phyloP scores from a whole-genome alignment of 2,888 invertebrate genomes.

The Gortyna flavago region DNA sequence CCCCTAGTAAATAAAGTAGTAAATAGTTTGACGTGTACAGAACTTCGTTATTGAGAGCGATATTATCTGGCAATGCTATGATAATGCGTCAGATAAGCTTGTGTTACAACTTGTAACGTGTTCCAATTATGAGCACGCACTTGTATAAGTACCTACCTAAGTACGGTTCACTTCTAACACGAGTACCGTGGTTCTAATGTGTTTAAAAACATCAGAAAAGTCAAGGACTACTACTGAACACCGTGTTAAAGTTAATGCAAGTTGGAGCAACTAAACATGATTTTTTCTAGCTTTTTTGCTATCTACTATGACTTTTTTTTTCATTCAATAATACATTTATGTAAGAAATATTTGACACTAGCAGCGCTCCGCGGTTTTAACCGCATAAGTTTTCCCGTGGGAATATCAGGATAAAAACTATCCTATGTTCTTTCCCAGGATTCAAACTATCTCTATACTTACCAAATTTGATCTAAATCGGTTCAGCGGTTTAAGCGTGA shows the following conservation, averaged over 20 bases:
- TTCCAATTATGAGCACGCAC: conserved; percentile 41
- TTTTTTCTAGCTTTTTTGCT: no score
- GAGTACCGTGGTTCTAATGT: not conserved
- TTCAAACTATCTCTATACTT: no score
- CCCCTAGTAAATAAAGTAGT: no score
- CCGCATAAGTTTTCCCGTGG: no score
- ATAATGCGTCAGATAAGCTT: conserved; percentile 57
- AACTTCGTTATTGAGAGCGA: conserved; percentile 18
- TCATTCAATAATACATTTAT: not conserved
- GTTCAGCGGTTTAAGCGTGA: no score
- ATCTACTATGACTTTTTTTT: not conserved
- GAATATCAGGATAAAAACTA: no score
- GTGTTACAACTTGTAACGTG: conserved; percentile 29
- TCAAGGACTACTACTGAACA: not conserved
- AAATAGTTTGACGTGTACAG: not conserved
- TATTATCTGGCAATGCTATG: conserved; percentile 33
- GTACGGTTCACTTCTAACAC: not conserved
- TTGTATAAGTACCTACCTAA: conserved; percentile 12
- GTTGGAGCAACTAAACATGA: not conserved
- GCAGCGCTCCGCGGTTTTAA: no score
- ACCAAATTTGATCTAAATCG: no score
- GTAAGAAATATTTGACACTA: not conserved
- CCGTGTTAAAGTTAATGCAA: not conserved
- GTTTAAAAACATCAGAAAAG: not conserved
- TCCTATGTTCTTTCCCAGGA: no score